A percentile compares a stretch with the other conserved stretches of the same genome.
phyloP scores from a whole-genome alignment of 2,113 vertebrate species.

The Grammomys dolichurus region DNA sequence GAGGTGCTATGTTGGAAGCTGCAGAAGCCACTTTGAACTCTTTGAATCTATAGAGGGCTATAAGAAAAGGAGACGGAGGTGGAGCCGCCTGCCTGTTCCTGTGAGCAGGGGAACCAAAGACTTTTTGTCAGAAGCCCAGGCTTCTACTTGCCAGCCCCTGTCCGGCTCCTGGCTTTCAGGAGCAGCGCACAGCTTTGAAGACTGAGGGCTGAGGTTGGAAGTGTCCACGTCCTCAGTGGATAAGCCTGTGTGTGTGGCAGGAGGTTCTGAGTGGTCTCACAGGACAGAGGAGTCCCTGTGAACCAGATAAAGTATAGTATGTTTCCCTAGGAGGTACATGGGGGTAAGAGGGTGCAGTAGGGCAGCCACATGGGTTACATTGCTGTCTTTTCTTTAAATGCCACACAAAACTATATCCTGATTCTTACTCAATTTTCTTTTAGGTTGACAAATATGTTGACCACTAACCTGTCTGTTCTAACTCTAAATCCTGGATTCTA shows the following conservation, averaged over 20 bases:
- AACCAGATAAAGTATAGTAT: rapidly evolving
- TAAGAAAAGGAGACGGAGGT: not conserved
- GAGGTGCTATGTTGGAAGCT: rapidly evolving
- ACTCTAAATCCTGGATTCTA: not conserved
- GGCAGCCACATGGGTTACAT: not conserved
- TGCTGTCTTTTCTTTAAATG: not conserved
- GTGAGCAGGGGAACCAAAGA: not conserved
- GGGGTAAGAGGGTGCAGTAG: not conserved
- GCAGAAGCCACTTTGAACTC: not conserved
- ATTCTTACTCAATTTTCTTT: not conserved
- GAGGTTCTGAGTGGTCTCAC: not conserved
- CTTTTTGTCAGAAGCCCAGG: not conserved
- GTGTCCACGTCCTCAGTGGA: not conserved
- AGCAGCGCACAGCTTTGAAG: not conserved
- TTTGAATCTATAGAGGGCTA: not conserved
- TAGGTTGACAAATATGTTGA: not conserved
- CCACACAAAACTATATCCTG: not conserved
- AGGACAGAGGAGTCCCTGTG: not conserved
- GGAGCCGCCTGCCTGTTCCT: not conserved
- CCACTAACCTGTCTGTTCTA: rapidly evolving
- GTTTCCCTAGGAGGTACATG: not conserved
- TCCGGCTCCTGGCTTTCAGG: not conserved
- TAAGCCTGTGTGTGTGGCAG: not conserved
- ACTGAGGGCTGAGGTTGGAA: not conserved
- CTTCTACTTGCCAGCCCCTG: rapidly evolving